A percentile compares a stretch with the other conserved stretches of the same genome.
These are phyloP conservation scores for Gallinago undulata DNA, from an alignment of 2,113 vertebrate species.

Conservation along the genomic window DNA sequence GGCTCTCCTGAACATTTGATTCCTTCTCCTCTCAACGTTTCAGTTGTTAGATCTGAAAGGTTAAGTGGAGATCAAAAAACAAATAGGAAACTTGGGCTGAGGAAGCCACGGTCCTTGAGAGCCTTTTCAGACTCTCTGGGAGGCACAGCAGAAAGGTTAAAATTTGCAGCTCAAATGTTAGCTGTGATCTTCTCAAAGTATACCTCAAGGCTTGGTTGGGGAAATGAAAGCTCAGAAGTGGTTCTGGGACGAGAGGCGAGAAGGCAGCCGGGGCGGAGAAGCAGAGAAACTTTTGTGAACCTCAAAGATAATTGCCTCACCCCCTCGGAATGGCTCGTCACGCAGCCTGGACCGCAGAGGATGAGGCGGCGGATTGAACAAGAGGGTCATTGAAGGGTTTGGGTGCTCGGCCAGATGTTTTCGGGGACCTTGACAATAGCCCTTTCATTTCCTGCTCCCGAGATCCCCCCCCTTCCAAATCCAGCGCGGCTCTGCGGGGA, in stretches of 20 bases:
- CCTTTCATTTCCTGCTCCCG: not conserved
- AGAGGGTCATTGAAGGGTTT: constrained; percentile 36
- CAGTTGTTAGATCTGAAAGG: not conserved
- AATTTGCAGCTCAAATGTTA: not conserved
- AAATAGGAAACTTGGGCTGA: not conserved
- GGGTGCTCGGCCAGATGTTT: constrained; percentile 35
- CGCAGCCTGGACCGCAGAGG: not conserved
- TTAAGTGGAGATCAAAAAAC: not conserved
- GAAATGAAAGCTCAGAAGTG: not conserved
- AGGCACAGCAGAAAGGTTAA: not conserved
- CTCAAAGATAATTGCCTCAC: not conserved
- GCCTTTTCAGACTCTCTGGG: not conserved
- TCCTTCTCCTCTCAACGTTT: not conserved
- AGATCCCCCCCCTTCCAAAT: not conserved
- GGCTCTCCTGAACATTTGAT: not conserved
- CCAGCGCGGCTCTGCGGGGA: not conserved
- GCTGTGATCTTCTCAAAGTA: not conserved
- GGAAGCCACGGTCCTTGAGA: not conserved
- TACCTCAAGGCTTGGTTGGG: accelerated
- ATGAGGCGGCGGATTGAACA: not conserved
- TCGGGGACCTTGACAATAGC: not conserved
- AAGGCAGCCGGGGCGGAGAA: not conserved
- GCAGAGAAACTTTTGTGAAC: not conserved
- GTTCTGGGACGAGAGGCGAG: not conserved
- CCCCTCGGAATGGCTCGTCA: not conserved